phyloP scores from a whole-genome alignment of 2,113 vertebrate genomes.

The Anser cygnoides region DNA sequence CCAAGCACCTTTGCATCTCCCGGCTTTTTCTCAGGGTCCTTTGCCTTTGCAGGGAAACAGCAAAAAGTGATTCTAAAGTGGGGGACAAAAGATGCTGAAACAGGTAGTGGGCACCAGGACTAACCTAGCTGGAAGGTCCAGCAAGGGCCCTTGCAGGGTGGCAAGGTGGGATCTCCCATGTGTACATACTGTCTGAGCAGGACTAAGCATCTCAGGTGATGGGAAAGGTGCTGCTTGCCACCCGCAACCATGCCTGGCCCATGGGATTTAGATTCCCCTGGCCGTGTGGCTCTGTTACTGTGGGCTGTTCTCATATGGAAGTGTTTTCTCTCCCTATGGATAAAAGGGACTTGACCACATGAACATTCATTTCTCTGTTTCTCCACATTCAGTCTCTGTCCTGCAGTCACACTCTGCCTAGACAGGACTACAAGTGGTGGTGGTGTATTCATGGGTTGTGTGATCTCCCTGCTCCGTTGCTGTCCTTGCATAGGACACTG shows the following conservation, averaged over 20 bases:
- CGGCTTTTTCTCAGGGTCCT: background rate
- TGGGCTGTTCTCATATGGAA: background rate
- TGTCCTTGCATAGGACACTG: background rate
- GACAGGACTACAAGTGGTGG: background rate
- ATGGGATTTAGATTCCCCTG: background rate
- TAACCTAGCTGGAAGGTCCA: background rate
- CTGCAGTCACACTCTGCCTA: background rate
- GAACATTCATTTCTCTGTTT: background rate
- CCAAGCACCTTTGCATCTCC: background rate
- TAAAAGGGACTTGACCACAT: background rate
- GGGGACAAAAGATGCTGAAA: background rate
- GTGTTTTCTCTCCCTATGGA: rapidly evolving
- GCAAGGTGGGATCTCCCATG: background rate
- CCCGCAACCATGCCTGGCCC: background rate
- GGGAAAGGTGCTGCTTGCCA: background rate
- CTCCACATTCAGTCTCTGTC: background rate
- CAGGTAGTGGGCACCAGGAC: background rate
- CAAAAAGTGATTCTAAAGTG: background rate
- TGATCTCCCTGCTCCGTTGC: rapidly evolving
- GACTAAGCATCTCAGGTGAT: background rate
- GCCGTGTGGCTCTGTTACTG: background rate
- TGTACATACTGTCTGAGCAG: background rate
- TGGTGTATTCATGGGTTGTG: background rate
- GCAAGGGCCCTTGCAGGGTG: background rate
- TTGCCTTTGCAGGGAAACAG: background rate